Percentiles rank a stretch among this genome's conserved stretches.
phyloP scores from a whole-genome alignment of 2,888 invertebrate species.

The Argyra leucocephala region DNA sequence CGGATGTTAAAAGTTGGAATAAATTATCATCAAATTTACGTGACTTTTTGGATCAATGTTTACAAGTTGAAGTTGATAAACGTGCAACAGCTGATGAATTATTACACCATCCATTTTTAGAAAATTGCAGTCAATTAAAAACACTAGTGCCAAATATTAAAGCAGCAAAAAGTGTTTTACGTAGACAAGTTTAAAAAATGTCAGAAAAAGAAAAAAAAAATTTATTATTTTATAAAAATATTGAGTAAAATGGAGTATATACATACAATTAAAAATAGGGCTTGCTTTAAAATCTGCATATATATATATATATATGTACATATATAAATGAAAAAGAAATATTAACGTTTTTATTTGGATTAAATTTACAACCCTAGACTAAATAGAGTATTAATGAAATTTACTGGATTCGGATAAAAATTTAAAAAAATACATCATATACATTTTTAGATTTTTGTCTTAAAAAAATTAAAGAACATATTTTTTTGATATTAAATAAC shows the following conservation, averaged over 20 bases:
- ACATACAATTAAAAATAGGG: not conserved
- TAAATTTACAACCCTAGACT: no score
- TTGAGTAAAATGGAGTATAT: no score
- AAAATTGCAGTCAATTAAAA: slow-evolving; percentile 69
- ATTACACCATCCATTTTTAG: slow-evolving; percentile 81
- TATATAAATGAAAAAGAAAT: not conserved
- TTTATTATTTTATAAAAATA: not conserved
- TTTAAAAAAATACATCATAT: no score
- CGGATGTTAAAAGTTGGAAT: slow-evolving; percentile 76
- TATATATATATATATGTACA: no score
- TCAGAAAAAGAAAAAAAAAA: not conserved
- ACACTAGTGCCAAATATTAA: slow-evolving; percentile 81
- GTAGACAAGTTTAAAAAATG: slow-evolving; percentile 35
- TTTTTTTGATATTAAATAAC: no score
- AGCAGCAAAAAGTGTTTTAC: slow-evolving; percentile 77
- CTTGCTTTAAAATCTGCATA: no score
- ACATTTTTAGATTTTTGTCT: no score
- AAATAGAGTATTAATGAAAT: no score
- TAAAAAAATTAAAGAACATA: no score
- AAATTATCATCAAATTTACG: slow-evolving; percentile 67
- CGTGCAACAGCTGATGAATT: slow-evolving; percentile 81
- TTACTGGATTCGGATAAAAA: no score
- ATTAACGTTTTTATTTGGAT: not conserved
- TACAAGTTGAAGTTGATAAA: slow-evolving; percentile 81
- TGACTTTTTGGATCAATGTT: slow-evolving; percentile 77